phyloP scores from a whole-genome alignment of 2,888 invertebrate genomes.

The Ecdyonurus torrentis region DNA sequence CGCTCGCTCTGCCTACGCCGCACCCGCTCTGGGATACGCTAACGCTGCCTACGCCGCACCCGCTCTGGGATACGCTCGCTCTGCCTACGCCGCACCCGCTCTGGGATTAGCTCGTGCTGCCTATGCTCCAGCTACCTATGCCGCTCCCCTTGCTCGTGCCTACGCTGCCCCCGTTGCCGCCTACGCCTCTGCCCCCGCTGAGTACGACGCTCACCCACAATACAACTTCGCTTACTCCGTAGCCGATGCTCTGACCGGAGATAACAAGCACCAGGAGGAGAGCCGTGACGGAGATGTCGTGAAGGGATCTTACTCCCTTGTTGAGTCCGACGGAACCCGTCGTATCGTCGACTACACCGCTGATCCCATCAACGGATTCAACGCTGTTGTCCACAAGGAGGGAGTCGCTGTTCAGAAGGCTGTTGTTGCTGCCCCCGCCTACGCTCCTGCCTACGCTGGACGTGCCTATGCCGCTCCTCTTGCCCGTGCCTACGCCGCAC shows the following conservation, averaged over 20 bases:
- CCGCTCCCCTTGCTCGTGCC: constrained; percentile 5
- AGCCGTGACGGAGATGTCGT: constrained; percentile 8
- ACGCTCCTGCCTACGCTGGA: no score
- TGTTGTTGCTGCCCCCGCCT: constrained; percentile 7
- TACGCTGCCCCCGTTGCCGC: constrained; percentile 6
- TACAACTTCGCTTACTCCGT: constrained; percentile 8
- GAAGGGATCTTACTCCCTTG: constrained; percentile 6
- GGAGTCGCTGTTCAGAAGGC: constrained; percentile 2
- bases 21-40: not conserved
- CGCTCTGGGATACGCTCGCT: not conserved
- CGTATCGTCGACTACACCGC: constrained; percentile 11
- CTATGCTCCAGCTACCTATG: no score
- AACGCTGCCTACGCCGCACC: not conserved
- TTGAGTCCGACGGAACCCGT: constrained; percentile 9
- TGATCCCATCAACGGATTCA: constrained; percentile 9
- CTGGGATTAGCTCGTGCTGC: no score
- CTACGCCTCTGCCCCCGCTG: no score
- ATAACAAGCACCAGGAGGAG: constrained; percentile 7
- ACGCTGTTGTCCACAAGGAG: constrained; percentile 9
- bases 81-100: no score
- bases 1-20: constrained; percentile 4
- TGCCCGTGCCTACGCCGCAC: no score
- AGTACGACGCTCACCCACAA: constrained; percentile 11
- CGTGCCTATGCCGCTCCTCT: no score
- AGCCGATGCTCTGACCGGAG: constrained; percentile 7